Evolutionary conservation across 2,888 invertebrate genomes (phyloP), one percentile per base, ranked within the genome.

Genomic region (Campaea margaritaria): DNA sequence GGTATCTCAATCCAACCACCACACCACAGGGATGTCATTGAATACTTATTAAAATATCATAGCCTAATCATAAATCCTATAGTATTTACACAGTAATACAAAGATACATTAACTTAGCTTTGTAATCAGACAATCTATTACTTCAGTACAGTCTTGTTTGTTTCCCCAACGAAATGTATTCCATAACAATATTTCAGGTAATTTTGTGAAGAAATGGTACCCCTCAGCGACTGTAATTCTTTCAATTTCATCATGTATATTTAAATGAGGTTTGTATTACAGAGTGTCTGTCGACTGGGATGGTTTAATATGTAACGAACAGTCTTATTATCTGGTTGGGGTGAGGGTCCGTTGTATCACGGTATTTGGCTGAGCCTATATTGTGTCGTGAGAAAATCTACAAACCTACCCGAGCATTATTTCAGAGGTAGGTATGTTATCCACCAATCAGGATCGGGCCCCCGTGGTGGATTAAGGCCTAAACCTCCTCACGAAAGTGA

Each of bases 191-290:
- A 70, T 70, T 68, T 75, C 71, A 71, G 50, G 73, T 76, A 78
- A 74, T 76, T 76, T 74, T 44, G 58, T 57, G 36, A 16, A n/a
- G 66, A 54, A 73, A 75, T 75, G 70, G 67, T 69, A 64, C 74
- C 70, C 76, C 72, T 70, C 68, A 14, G 53, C 51, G 50, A 55
- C 38, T 73, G 85, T 85, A 83, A 86, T 90, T 88, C 86, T 89
- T 89, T 91, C 91, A 90, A 91, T 91, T 90, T 87, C 83, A 86
- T 86, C 87, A 81, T 91, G 90, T 91, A 80, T 90, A 91, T 91
- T 88, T 82, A 91, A 90, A 91, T 90, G 86, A 88, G 83, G 78
- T 84, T 81, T 86, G 86, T 89, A 82, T 85, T 81, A 84, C 87
- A 82, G 83, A 76, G 77, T 74, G 82, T 75, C 73, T 75, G 74